Evolutionary conservation across 2,888 invertebrate genomes (phyloP).

Genomic region (Caenorhabditis doughertyi): DNA sequence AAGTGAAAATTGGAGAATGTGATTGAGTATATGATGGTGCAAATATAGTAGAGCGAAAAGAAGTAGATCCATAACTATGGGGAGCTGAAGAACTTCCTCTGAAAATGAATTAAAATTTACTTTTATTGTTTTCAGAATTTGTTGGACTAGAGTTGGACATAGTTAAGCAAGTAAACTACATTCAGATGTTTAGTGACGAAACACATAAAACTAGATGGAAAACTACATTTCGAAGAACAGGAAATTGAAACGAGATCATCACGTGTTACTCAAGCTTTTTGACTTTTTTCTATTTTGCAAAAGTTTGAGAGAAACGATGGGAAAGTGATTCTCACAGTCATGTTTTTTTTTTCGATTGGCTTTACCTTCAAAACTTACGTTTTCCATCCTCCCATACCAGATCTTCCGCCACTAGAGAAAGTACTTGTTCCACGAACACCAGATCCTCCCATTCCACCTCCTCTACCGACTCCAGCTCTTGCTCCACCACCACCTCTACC

Average conservation of each 20-base stretch:
- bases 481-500: constrained; percentile 56
- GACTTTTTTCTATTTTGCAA: not conserved
- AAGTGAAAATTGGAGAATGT: constrained; percentile 33
- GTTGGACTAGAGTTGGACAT: not conserved
- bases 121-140: not conserved
- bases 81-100: constrained; percentile 43
- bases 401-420: constrained; percentile 22
- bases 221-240: not conserved
- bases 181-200: not conserved
- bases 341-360: not conserved
- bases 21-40: constrained; percentile 19
- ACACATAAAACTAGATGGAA: not conserved
- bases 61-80: constrained; percentile 14
- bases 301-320: no score
- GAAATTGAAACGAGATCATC: constrained; percentile 1
- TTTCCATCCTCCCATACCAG: constrained; percentile 46
- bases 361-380: constrained; percentile 20
- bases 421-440: constrained; percentile 27
- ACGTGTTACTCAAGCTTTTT: not conserved
- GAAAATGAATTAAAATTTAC: constrained; percentile 20
- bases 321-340: no score
- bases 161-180: not conserved
- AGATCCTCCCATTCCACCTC: constrained; percentile 20
- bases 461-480: constrained; percentile 49
- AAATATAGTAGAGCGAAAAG: constrained; percentile 39